Evolutionary conservation across 2,113 vertebrate genomes (phyloP), one percentile per base, ranked within the genome.

Genomic region (Rutilus rutilus): DNA sequence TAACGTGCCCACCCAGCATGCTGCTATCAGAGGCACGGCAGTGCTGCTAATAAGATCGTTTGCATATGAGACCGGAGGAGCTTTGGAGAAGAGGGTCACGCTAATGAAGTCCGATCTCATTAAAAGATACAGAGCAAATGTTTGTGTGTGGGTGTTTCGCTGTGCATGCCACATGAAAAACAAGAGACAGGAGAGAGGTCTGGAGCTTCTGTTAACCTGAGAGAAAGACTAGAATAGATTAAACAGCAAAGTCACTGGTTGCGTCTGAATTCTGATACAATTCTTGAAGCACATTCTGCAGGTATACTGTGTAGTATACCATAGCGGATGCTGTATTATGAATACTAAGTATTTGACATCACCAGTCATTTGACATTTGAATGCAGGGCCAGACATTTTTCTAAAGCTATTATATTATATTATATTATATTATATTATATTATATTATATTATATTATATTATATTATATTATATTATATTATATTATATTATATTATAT

Each of bases 21-120:
- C 73, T 50, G 25, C 39, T 45, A 76, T 84, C 73, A 84, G 71
- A 69, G 73, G 42, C 47, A 64, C 19, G 7, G 19, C 50, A 42
- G 47, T 19, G 75, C 19, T 82, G 60, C 75, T 77, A 86, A 42
- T 39, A 69, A 77, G 45, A 82, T 86, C 15, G 64, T 84, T 86
- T 85, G 83, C 75, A 57, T 33, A 86, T 86, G 77, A 89, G 81
- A 79, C 84, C 47, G 62, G 84, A 77, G 73, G 83, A 85, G 73
- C 12, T 85, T 85, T 76, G 57, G 75, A 60, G 84, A 78, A 78
- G 84, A 91, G 92, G 92, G 79, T 84, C 88, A 93, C 93, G 92
- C 93, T 95, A 96, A 96, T 94, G 93, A 93, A 92, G 90, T 90
- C 19, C 93, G 95, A 96, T 96, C 94, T 96, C 95, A 97, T 97